Evolutionary conservation across 30 jellyfish, hydroid and myxozoan species (phyloP).

Genomic region (Aurelia coerulea): DNA sequence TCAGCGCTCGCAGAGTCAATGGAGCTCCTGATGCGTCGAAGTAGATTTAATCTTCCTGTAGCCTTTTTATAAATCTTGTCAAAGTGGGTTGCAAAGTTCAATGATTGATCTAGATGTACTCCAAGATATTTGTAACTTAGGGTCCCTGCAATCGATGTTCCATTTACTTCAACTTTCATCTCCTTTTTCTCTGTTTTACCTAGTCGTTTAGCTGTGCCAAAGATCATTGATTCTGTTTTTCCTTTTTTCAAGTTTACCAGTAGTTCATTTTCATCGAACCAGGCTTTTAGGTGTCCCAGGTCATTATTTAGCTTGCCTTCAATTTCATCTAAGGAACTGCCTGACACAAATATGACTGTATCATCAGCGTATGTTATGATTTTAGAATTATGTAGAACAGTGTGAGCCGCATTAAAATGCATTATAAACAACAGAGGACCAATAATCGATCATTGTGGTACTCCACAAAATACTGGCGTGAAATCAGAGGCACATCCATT

Average conservation of each 20-base stretch:
- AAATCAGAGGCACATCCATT: conserved; percentile 44
- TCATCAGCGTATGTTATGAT: conserved; percentile 72
- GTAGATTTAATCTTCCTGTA: no score
- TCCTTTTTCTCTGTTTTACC: no score
- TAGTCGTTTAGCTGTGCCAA: no score
- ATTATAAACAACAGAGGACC: conserved; percentile 60
- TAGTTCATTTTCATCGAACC: conserved; percentile 59
- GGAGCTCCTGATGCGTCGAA: no score
- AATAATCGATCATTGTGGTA: conserved; percentile 73
- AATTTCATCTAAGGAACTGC: conserved; percentile 35
- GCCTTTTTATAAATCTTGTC: no score
- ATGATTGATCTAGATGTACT: no score
- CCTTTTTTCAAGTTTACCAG: conserved; percentile 63
- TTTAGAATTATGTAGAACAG: conserved; percentile 34
- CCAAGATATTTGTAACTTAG: no score
- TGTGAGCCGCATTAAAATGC: conserved; percentile 57
- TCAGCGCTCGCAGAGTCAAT: no score
- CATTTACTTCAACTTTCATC: no score
- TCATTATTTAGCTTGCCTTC: conserved; percentile 57
- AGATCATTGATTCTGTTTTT: conserved; percentile 67
- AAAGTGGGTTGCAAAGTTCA: no score
- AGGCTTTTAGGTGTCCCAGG: conserved; percentile 46
- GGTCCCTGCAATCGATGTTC: no score
- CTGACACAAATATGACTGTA: conserved; percentile 60
- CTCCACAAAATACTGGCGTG: conserved; percentile 60